These are phyloP conservation scores for Sus scrofa DNA, from an alignment of 2,113 vertebrate genomes.

Conservation along the genomic window DNA sequence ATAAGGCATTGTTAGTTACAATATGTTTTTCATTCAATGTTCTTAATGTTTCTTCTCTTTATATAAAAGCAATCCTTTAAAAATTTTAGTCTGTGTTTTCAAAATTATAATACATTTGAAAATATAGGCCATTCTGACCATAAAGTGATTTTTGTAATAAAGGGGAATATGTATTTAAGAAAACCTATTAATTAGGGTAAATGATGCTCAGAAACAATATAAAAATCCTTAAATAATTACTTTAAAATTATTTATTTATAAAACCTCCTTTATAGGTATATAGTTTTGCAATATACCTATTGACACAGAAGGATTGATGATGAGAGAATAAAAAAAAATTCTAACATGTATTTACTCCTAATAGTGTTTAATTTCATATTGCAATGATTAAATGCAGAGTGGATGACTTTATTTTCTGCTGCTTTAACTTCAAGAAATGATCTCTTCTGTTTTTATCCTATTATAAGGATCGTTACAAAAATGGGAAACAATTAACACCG, in stretches of 20 bases:
- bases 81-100: constrained; percentile 20
- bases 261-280: neutral
- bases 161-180: neutral
- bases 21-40: neutral
- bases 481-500: constrained; percentile 92
- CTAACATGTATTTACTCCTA: constrained; percentile 79
- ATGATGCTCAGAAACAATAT: neutral
- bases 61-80: neutral
- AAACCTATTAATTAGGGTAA: neutral
- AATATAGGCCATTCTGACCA: neutral
- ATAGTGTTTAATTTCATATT: constrained; percentile 87
- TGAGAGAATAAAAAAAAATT: constrained; percentile 57
- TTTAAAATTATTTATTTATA: constrained; percentile 53
- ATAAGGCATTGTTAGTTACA: neutral
- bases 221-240: neutral
- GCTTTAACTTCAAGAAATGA: constrained; percentile 91
- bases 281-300: constrained; percentile 60
- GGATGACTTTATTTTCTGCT: constrained; percentile 91
- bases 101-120: neutral
- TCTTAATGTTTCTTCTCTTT: neutral
- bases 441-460: constrained; percentile 90
- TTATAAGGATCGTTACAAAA: constrained; percentile 91
- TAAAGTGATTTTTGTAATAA: neutral
- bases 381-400: constrained; percentile 86
- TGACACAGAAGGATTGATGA: constrained; percentile 56